Evolutionary conservation across 2,888 invertebrate genomes (phyloP), one percentile per base, ranked within the genome.

Genomic region (Sericinus montela): DNA sequence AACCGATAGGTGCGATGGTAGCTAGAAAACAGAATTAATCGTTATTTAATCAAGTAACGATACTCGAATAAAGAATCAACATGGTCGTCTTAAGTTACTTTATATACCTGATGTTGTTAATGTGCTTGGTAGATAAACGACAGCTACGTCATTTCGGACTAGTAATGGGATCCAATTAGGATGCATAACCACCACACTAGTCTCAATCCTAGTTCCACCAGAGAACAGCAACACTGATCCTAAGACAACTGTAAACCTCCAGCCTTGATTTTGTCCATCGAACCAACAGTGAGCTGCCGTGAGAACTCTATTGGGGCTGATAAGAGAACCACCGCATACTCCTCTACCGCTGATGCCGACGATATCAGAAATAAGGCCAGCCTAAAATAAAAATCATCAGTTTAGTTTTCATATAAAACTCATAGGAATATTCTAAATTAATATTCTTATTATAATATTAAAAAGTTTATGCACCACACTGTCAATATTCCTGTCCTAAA

Each of bases 271-370:
- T 0, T 15, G 0, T n/a, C 81, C 81, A 39, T 81, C 81, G 30
- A 50, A 67, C 80, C 80, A 81, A 57, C 80, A 81, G 52, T 80
- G 80, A n/a, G 80, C 80, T 28, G 80, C 80, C 0, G 79, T 79
- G 9, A 73, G 23, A 1, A 77, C 58, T 7, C 70, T 62, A 42
- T 54, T 57, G 1, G 48, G 3, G 15, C 53, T 67, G 30, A 80
- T 16, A 0, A 81, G 58, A 2, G 75, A 68, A 35, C 67, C 79
- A 1, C 81, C 80, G 38, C 81, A 80, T 0, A 80, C 53, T 23
- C 69, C 75, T 1, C 58, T 59, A 10, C 64, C 66, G 13, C 35
- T 42, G 0, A 55, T 37, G 13, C 62, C 65, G 3, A 62, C 19
- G 8, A 73, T 53, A 38, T 69, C 63, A 13, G 58, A 58, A 32